These are phyloP conservation scores for Remorina albescens DNA, from an alignment of 2,797 vertebrate species.

Conservation along the genomic window DNA sequence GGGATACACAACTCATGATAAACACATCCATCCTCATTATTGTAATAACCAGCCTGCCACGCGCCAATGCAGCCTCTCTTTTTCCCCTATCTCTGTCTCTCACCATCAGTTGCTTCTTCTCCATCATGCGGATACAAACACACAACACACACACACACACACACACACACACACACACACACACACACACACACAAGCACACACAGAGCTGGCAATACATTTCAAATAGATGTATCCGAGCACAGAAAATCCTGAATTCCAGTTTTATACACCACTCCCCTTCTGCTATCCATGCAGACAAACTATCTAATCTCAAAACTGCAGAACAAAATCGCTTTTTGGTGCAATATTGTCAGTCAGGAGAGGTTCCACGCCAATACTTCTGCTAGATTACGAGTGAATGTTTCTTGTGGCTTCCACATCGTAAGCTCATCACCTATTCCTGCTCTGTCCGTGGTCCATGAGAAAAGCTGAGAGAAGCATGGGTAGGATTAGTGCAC, in stretches of 20 bases:
- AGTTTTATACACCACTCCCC: conserved; percentile 39
- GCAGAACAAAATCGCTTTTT: conserved; percentile 64
- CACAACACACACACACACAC: conserved; percentile 12
- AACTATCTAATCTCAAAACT: conserved; percentile 57
- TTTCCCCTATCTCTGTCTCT: conserved; percentile 37
- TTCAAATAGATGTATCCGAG: conserved; percentile 47
- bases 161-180: conserved; percentile 9
- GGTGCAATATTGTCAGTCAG: conserved; percentile 41
- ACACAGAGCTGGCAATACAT: conserved; percentile 35
- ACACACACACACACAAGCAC: conserved; percentile 6
- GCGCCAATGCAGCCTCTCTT: conserved; percentile 65
- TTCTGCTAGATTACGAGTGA: conserved; percentile 62
- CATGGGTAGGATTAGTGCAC: conserved; percentile 67
- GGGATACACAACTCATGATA: conserved; percentile 74
- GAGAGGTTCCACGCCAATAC: conserved; percentile 62
- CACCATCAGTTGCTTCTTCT: conserved; percentile 32
- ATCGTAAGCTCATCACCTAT: conserved; percentile 69
- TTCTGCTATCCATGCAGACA: conserved; percentile 29
- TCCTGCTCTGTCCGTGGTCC: conserved; percentile 55
- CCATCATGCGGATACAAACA: conserved; percentile 18
- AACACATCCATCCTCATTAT: conserved; percentile 84
- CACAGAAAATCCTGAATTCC: conserved; percentile 40
- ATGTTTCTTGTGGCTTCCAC: conserved; percentile 58
- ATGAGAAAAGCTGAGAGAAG: conserved; percentile 76
- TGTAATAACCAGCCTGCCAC: conserved; percentile 72